These are phyloP conservation scores for Molanna angustata DNA, from an alignment of 2,888 invertebrate species.

Conservation along the genomic window DNA sequence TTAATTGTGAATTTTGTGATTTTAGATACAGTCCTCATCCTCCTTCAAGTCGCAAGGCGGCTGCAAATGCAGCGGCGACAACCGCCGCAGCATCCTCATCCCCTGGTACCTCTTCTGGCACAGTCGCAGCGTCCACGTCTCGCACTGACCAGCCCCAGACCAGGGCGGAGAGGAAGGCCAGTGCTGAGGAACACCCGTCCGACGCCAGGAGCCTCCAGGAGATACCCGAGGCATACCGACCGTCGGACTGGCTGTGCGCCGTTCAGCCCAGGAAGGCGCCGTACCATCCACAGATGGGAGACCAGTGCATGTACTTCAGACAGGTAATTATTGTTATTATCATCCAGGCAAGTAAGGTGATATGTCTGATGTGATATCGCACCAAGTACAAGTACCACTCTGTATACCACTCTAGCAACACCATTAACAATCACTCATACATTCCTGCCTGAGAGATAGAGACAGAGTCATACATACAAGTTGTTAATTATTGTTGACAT, in stretches of 20 bases:
- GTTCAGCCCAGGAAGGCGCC: slow-evolving; percentile 90
- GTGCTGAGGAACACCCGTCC: not conserved
- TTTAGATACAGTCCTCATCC: slow-evolving; percentile 39
- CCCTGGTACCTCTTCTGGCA: slow-evolving; percentile 16
- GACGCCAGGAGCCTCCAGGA: slow-evolving; percentile 39
- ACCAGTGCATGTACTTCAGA: slow-evolving; percentile 80
- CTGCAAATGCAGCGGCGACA: slow-evolving; percentile 14
- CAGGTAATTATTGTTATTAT: slow-evolving; percentile 36
- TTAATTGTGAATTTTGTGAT: no score
- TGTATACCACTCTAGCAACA: no score
- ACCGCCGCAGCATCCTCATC: slow-evolving; percentile 13
- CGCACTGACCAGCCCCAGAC: slow-evolving; percentile 27
- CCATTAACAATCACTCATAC: no score
- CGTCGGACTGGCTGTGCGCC: slow-evolving; percentile 92
- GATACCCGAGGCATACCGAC: slow-evolving; percentile 75
- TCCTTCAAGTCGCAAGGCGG: slow-evolving; percentile 32
- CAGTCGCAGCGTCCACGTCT: not conserved
- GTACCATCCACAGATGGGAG: slow-evolving; percentile 97
- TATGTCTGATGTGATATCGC: no score
- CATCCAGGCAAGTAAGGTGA: not conserved
- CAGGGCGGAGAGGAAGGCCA: slow-evolving; percentile 38
- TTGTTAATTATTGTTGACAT: no score
- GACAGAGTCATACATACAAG: no score
- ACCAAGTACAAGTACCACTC: no score
- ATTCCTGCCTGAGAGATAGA: no score